Evolutionary conservation across 2,797 vertebrate species (phyloP).

Genomic region (Nasua narica): DNA sequence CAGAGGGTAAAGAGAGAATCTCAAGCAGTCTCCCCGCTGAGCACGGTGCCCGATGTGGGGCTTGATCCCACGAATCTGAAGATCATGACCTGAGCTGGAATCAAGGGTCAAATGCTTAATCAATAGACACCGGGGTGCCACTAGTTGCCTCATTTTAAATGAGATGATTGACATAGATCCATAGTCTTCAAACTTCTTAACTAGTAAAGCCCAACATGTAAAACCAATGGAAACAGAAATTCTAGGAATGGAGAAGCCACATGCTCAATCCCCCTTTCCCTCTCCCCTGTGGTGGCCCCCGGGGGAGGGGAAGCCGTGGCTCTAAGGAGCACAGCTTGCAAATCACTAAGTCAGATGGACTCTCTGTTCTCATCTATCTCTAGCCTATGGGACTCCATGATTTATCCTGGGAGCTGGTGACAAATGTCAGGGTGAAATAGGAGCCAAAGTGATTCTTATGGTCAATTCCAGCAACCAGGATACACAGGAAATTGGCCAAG

Average conservation of each 20-base stretch:
- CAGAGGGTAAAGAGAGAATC: background rate
- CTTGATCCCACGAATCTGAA: background rate
- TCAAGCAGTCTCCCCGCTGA: background rate
- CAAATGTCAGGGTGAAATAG: background rate
- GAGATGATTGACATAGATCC: background rate
- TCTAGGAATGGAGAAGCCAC: background rate
- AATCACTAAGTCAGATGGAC: background rate
- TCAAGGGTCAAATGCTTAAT: background rate
- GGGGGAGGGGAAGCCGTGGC: background rate
- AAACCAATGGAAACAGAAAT: background rate
- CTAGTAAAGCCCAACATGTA: background rate
- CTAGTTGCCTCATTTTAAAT: background rate
- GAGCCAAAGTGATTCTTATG: background rate
- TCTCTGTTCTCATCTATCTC: background rate
- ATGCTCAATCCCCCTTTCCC: background rate
- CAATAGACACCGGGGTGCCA: background rate
- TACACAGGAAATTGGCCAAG: background rate
- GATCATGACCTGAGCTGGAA: background rate
- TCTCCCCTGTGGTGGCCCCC: background rate
- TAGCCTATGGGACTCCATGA: background rate
- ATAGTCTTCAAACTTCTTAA: background rate
- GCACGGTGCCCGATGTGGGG: background rate
- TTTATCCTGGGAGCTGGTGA: background rate
- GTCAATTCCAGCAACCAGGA: background rate
- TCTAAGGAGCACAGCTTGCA: background rate